Evolutionary conservation across 2,113 vertebrate genomes (phyloP).

Genomic region (Varanus salvator): DNA sequence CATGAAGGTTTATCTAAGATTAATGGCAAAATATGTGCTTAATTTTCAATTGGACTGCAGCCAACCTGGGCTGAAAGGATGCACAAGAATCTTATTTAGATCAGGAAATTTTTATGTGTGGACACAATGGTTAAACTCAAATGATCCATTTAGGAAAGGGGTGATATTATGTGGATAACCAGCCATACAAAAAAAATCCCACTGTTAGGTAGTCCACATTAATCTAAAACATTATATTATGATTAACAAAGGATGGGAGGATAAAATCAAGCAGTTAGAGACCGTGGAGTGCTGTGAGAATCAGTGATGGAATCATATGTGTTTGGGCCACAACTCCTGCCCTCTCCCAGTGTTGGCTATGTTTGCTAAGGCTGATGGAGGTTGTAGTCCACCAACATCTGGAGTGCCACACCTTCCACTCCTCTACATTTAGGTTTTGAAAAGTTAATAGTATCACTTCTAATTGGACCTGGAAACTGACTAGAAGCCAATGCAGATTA

Average conservation of each 20-base stretch:
- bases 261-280: constrained; percentile 39
- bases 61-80: constrained; percentile 12
- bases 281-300: constrained; percentile 31
- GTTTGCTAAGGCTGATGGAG: too few relatives aligned
- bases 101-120: neutral
- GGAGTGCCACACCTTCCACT: too few relatives aligned
- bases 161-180: neutral
- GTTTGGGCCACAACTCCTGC: too few relatives aligned
- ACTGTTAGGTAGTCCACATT: constrained; percentile 18
- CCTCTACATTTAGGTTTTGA: too few relatives aligned
- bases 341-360: too few relatives aligned
- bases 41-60: constrained; percentile 25
- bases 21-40: constrained; percentile 30
- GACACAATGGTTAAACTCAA: neutral
- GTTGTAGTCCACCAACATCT: too few relatives aligned
- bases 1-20: constrained; percentile 8
- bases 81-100: neutral
- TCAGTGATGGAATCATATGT: too few relatives aligned
- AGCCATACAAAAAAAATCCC: neutral
- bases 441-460: too few relatives aligned
- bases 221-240: constrained; percentile 28
- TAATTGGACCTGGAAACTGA: neutral
- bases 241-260: neutral
- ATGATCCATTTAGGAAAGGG: neutral
- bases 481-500: neutral